Conservation (phyloP, 2,797 vertebrate species). For the Eospalax fontanierii region DNA sequence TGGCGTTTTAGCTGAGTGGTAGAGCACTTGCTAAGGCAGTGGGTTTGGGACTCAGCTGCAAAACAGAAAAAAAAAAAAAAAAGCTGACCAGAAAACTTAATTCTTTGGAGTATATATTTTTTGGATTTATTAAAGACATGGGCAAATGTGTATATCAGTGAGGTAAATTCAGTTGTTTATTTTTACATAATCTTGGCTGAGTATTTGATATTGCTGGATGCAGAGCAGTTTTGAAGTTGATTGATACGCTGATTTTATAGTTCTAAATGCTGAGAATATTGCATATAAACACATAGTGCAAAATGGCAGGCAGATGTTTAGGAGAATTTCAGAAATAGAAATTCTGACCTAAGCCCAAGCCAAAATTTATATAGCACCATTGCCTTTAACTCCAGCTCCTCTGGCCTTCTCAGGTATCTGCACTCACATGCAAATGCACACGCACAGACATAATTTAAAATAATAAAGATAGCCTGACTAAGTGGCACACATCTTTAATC, state of each 20-base stretch:
- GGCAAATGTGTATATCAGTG: not conserved
- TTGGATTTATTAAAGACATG: not conserved
- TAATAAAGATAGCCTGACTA: not conserved
- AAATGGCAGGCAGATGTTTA: not conserved
- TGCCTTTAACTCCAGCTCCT: not conserved
- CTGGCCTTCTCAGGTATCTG: not conserved
- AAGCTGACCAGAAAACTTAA: not conserved
- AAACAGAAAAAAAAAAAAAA: too few relatives aligned
- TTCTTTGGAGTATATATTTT: not conserved
- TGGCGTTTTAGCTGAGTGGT: too few relatives aligned
- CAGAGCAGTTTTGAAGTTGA: not conserved
- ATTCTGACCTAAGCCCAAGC: conserved; percentile 1
- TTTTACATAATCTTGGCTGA: not conserved
- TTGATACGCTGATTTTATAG: not conserved
- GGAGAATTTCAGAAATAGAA: conserved; percentile 4
- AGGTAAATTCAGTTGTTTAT: not conserved
- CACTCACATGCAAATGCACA: not conserved
- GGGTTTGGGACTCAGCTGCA: too few relatives aligned
- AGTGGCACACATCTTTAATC: too few relatives aligned
- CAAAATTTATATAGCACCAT: not conserved
- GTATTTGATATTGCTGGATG: not conserved
- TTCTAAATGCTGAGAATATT: not conserved
- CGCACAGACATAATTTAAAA: not conserved
- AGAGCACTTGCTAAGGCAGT: too few relatives aligned
- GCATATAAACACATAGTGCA: not conserved